Percentiles rank a stretch among this genome's conserved stretches.
phyloP scores from a whole-genome alignment of 2,113 vertebrate genomes.

The Pantherophis guttatus region DNA sequence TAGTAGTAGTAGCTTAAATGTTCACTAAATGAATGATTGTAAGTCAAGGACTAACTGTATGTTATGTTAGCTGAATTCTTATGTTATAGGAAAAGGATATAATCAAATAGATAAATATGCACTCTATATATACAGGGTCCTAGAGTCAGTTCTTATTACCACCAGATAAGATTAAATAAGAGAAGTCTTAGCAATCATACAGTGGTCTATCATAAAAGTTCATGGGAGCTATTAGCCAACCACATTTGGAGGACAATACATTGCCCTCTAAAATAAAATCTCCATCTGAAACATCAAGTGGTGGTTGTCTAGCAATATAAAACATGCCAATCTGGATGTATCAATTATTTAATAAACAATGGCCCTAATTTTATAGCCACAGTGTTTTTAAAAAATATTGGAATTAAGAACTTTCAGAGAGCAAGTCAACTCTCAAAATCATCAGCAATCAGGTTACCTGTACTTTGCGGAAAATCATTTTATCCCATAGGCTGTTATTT shows the following conservation, averaged over 20 bases:
- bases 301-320: not conserved
- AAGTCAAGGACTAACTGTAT: not conserved
- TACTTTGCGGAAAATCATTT: conserved; percentile 91
- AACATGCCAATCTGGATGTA: no score
- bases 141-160: not conserved
- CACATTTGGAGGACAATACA: not conserved
- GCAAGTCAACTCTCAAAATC: not conserved
- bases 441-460: conserved; percentile 74
- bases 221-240: not conserved
- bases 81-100: not conserved
- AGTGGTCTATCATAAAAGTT: not conserved
- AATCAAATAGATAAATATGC: not conserved
- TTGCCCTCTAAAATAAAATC: not conserved
- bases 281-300: not conserved
- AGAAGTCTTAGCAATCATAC: not conserved
- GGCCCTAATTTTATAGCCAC: not conserved
- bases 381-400: not conserved
- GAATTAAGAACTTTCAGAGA: not conserved
- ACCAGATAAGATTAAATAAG: not conserved
- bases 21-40: not conserved
- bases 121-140: not conserved
- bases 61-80: not conserved
- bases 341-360: not conserved
- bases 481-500: conserved; percentile 95
- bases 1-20: no score